Base-by-base conservation (phyloP, 2,888 invertebrate genomes). In the Protonemura montana region DNA sequence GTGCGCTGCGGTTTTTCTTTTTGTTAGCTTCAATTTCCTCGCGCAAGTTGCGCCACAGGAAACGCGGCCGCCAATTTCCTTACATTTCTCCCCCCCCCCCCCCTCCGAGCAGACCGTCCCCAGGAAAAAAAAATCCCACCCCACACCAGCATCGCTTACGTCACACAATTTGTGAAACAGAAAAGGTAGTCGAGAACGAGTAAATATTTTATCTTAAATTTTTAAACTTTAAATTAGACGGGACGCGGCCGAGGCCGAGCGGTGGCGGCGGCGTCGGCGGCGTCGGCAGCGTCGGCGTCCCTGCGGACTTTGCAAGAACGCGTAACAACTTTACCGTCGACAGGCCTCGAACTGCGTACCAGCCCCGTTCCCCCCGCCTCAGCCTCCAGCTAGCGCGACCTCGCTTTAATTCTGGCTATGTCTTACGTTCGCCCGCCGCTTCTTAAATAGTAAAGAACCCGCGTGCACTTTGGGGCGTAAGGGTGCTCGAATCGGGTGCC, bases 221-320 rank as follows among this genome's bases (percentile, higher is more conserved):
- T 87, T 87, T 87, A 87, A 87, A 87, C 85, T 87, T 87, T 86
- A 87, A 87, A 87, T 87, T 87, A 87, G 86, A 86, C 86, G 84
- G 84, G 59, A 84, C 84, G 81, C 30, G 10, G 81, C 16, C 59
- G 59, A 21, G 16, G 59, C 16, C 59, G 59, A 21, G 59, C 59
- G 13, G 3, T 1, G 21, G 59, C 59, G 59, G 3, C 59, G 21
- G 59, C 59, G 59, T 10, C 16, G 59, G 59, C 59, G 13, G 59
- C 59, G 59, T 10, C 16, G 59, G 59, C 59, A 21, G 3, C 59
- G 59, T 10, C 59, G 59, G 59, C 59, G 59, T 59, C 59, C 59
- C 59, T 59, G 59, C 59, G 59, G 59, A 59, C 6, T 59, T 59
- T 2, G 59, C 59, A 59, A 59, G 59, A 59, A 59, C 59, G 81